These are phyloP conservation scores for Argynnis bischoffii DNA, from an alignment of 2,888 invertebrate genomes.

Conservation along the genomic window DNA sequence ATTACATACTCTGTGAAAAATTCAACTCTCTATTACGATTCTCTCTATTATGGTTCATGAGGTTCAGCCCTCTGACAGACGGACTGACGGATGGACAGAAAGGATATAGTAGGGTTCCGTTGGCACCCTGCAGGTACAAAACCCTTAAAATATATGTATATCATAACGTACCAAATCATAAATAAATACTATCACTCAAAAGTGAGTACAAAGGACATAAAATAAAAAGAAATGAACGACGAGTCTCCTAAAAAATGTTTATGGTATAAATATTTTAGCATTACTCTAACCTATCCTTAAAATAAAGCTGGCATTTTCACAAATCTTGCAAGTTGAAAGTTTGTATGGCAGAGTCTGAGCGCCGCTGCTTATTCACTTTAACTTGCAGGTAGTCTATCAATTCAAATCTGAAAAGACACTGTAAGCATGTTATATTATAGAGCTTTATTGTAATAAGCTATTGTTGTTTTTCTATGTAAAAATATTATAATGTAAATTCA, in stretches of 20 bases:
- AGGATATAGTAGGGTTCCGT: no score
- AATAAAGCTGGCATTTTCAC: constrained; percentile 62
- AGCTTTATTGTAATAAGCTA: not conserved
- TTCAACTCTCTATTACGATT: no score
- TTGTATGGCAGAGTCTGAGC: constrained; percentile 67
- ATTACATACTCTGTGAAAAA: no score
- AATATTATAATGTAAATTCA: not conserved
- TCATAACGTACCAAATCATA: not conserved
- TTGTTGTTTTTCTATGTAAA: no score
- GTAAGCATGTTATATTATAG: not conserved
- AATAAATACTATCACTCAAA: no score
- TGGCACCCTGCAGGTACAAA: no score
- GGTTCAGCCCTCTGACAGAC: no score
- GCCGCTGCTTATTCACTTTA: constrained; percentile 68
- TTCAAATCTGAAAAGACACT: constrained; percentile 25
- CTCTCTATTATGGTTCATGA: no score
- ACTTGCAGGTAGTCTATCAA: constrained; percentile 44
- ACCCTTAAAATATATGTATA: not conserved
- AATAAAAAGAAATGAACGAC: no score
- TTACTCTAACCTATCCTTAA: not conserved
- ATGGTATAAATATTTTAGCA: not conserved
- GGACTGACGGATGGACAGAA: no score
- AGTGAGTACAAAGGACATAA: no score
- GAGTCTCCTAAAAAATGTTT: no score
- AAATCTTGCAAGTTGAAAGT: constrained; percentile 72